Base-by-base conservation (phyloP, 1,140 invertebrate species). In the Spodoptera litura region DNA sequence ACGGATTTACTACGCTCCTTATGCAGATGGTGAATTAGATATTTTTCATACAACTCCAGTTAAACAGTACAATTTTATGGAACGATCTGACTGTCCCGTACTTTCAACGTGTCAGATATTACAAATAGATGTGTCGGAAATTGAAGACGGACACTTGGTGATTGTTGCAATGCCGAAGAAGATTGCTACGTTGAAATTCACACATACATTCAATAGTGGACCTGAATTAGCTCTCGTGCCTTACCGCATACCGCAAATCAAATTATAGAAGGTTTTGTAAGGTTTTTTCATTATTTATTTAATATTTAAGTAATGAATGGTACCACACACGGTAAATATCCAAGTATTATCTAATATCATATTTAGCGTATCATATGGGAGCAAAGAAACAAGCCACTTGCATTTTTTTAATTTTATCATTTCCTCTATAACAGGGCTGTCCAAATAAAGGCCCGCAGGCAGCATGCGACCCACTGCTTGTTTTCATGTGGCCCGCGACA, bases 31-130 rank as follows among this genome's bases (percentile, higher is more conserved):
- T 27, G 84, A 89, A 80, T 89, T 93, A 27, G 87, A 93, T 56
- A 31, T 93, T 10, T 89, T 87, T 15, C 87, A 88, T n/a, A 58
- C 83, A 0, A 71, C 88, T 52, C 91, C 91, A 0, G 56, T 91
- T 0, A 93, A 89, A 73, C 88, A 93, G 44, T 91, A 85, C 9
- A 92, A 91, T 58, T 92, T 93, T 73, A 89, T 88, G 86, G 87
- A 91, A 11, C 74, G 85, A 3, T 83, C 61, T 0, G 87, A 90
- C 38, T 89, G 87, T 52, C 90, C 90, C 0, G 91, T 89, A 0
- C 62, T 90, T 0, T 85, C 86, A 4, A 81, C 81, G 77, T 87
- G 88, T 82, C 89, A 89, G 0, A 91, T 93, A 25, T 79, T 92
- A 10, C 77, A 87, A 62, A 84, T 92, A 25, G 91, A 93, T 71